Conservation (phyloP, 30 jellyfish, hydroid and myxozoan genomes). For the Rhopilema esculentum region DNA sequence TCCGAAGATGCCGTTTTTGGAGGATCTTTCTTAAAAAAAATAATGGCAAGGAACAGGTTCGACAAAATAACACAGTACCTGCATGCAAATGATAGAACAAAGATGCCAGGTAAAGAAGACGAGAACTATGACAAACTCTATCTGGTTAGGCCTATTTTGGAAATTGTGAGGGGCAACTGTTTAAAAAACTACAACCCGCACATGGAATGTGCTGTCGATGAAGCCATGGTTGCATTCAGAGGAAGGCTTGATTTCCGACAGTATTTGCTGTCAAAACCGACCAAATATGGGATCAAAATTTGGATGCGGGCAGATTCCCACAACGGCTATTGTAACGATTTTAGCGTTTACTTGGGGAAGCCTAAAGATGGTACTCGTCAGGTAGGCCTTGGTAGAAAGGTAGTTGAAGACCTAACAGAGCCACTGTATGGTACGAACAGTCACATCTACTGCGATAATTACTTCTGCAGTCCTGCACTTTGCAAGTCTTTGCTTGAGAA, state of each 20-base stretch:
- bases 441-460: not conserved
- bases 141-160: no score
- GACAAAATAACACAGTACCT: not conserved
- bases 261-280: no score
- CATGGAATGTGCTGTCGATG: no score
- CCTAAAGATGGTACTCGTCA: not conserved
- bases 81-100: not conserved
- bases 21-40: not conserved
- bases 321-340: no score
- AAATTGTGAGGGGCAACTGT: no score
- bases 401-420: no score
- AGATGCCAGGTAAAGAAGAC: not conserved
- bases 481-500: no score
- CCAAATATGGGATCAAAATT: no score
- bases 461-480: not conserved
- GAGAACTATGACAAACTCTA: not conserved
- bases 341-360: slow-evolving; percentile 3
- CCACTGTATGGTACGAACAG: not conserved
- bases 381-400: slow-evolving; percentile 5
- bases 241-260: no score
- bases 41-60: not conserved
- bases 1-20: slow-evolving; percentile 16
- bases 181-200: no score
- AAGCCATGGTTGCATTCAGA: no score
- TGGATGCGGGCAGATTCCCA: no score